Evolutionary conservation across 2,888 invertebrate species (phyloP).

Genomic region (Ophion ventricosus): DNA sequence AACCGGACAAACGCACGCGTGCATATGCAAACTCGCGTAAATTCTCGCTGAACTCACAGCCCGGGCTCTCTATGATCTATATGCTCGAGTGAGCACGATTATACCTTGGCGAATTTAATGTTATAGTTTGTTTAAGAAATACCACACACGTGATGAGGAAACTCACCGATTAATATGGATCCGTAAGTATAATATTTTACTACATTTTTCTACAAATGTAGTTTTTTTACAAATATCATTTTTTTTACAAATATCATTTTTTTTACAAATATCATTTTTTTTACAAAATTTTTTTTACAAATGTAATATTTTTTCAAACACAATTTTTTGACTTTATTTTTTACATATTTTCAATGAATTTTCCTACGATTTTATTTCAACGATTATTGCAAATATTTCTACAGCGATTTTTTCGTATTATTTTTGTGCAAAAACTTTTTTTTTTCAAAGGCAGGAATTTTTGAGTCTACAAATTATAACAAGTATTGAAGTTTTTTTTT

Average conservation of each 20-base stretch:
- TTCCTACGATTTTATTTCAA: background rate
- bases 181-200: constrained; percentile 29
- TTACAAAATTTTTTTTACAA: too few species aligned
- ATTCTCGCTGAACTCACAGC: constrained; percentile 34
- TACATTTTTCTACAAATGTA: background rate
- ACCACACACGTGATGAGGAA: constrained; percentile 49
- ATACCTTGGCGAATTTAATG: constrained; percentile 62
- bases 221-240: too few species aligned
- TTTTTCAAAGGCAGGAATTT: background rate
- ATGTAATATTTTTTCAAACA: too few species aligned
- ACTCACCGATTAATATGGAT: constrained; percentile 23
- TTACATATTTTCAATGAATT: background rate
- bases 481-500: background rate
- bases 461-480: too few species aligned
- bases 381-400: background rate
- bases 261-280: too few species aligned
- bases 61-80: constrained; percentile 63
- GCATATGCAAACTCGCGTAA: constrained; percentile 31
- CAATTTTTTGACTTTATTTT: too few species aligned
- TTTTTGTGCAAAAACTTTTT: background rate
- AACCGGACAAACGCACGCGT: constrained; percentile 17
- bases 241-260: too few species aligned
- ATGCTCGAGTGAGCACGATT: constrained; percentile 64
- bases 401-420: background rate
- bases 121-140: constrained; percentile 58